Evolutionary conservation across 2,797 vertebrate genomes (phyloP), one percentile per base, ranked within the genome.

Genomic region (Hemibagrus guttatus): DNA sequence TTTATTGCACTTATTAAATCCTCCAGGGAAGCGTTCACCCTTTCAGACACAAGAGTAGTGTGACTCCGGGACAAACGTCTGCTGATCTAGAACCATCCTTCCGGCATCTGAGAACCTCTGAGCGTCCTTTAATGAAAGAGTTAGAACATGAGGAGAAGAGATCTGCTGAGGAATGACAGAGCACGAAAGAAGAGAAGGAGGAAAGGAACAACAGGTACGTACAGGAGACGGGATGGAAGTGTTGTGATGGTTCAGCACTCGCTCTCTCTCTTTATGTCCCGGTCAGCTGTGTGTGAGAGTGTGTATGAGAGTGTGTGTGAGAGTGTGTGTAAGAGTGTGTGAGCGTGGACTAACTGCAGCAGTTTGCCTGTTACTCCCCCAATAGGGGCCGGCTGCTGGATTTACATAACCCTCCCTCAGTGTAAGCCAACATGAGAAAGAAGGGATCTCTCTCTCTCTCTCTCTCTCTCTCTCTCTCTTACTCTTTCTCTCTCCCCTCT

Each of bases 391-490:
- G 94, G 93, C 94, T 91, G 91, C 92, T 88, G 52, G 14, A 95
- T 96, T 96, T 95, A 93, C 95, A 96, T 95, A 93, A 92, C 94
- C 94, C 94, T 94, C 94, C 94, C 93, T 81, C 82, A 89, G 49
- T 91, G 84, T 88, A 90, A 92, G 85, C 84, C 79, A 81, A 88
- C 81, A 42, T 11, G 1, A 61, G 16, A 28, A 12, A 26, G 35
- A 4, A 35, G 6, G 21, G 56, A 35, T 46, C 6, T 69, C 66
- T 69, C 31, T 82, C 74, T 81, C 31, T 66, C 26, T 52, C n/a
- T 66, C 35, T 26, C 31, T 79, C 28, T 86, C 23, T 89, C 17
- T 82, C 26, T 80, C 69, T 80, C 42, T 56, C 2, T 69, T 39
- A 68, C 31, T 31, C 42, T 14, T 46, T 42, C 49, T 42, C 12